Evolutionary conservation across 2,797 vertebrate species (phyloP).

Genomic region (Masticophis lateralis): DNA sequence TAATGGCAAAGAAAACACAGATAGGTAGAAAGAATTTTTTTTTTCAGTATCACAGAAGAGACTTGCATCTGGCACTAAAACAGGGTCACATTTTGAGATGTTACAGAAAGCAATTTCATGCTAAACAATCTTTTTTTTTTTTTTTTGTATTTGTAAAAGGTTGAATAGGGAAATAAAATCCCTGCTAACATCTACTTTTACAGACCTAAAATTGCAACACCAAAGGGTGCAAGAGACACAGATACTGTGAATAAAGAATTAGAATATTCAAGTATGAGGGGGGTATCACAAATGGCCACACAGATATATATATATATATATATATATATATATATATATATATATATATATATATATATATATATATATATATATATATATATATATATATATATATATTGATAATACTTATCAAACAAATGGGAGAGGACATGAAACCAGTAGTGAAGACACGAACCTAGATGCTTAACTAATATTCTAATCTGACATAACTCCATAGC

Average conservation of each 20-base stretch:
- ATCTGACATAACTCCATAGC: constrained; percentile 66
- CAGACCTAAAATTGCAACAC: constrained; percentile 89
- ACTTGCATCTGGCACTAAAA: constrained; percentile 80
- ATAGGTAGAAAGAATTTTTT: constrained; percentile 52
- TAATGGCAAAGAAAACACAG: constrained; percentile 56
- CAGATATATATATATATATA: constrained; percentile 83
- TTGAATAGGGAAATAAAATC: constrained; percentile 77
- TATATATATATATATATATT: constrained; percentile 50
- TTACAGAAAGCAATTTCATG: constrained; percentile 82
- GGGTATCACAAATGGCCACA: constrained; percentile 85
- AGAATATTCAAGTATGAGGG: constrained; percentile 83
- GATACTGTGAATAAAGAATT: constrained; percentile 85
- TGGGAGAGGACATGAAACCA: constrained; percentile 72
- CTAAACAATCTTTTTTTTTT: constrained; percentile 78
- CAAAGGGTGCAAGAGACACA: constrained; percentile 87
- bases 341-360: too few relatives aligned
- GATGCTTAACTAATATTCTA: constrained; percentile 71
- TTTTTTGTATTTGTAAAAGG: constrained; percentile 74
- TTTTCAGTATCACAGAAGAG: constrained; percentile 75
- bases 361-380: constrained; percentile 73
- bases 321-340: constrained; percentile 77
- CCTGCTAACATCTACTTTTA: constrained; percentile 91
- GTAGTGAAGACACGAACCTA: constrained; percentile 75
- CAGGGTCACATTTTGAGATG: constrained; percentile 77
- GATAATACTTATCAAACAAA: constrained; percentile 82